A percentile compares a stretch with the other conserved stretches of the same genome.
These are phyloP conservation scores for Hoplodrina blanda DNA, from an alignment of 2,888 invertebrate genomes.

Conservation along the genomic window DNA sequence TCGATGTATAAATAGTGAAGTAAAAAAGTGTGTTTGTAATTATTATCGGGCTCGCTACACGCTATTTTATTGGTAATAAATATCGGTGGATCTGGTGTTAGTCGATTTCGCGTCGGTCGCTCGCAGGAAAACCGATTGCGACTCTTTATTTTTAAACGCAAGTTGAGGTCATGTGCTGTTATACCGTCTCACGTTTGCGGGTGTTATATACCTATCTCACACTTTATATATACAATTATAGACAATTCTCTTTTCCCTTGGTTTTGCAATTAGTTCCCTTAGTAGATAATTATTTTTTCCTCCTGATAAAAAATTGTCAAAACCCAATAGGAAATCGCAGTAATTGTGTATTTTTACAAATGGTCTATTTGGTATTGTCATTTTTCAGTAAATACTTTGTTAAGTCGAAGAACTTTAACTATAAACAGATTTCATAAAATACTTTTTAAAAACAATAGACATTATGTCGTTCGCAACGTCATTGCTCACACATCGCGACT, in stretches of 20 bases:
- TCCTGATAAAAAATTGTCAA: not conserved
- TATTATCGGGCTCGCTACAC: conserved; percentile 72
- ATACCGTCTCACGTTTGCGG: conserved; percentile 58
- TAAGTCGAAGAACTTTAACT: not conserved
- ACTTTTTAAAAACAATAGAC: conserved; percentile 72
- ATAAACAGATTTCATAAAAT: conserved; percentile 37
- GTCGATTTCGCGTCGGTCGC: conserved; percentile 70
- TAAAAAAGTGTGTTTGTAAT: conserved; percentile 74
- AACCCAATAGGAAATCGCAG: not conserved
- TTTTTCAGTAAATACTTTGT: not conserved
- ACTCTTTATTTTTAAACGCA: conserved; percentile 80
- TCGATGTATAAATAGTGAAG: conserved; percentile 67
- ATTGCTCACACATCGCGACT: conserved; percentile 75
- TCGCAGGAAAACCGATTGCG: conserved; percentile 69
- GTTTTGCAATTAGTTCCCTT: not conserved
- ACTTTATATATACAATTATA: conserved; percentile 21
- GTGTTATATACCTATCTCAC: conserved; percentile 33
- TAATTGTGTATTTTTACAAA: not conserved
- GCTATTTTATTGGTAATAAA: conserved; percentile 86
- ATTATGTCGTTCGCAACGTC: conserved; percentile 73
- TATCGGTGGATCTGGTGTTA: conserved; percentile 82
- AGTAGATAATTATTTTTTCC: not conserved
- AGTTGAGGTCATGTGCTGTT: conserved; percentile 74
- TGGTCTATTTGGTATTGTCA: not conserved
- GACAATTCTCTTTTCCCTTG: not conserved